phyloP scores from a whole-genome alignment of 2,797 vertebrate species.

The Halcyon chelicuti region DNA sequence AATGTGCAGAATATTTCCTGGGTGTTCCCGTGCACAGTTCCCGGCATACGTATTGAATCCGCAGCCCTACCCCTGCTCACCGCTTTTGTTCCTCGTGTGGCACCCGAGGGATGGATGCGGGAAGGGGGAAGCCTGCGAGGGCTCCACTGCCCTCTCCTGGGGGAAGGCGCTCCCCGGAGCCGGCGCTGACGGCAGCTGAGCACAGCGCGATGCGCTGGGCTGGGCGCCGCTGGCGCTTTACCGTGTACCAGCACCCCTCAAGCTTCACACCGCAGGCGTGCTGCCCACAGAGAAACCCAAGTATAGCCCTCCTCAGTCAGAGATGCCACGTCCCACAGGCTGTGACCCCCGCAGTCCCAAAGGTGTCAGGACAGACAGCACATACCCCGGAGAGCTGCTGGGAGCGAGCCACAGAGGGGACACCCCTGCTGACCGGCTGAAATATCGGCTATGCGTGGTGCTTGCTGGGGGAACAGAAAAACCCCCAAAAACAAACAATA shows the following conservation, averaged over 20 bases:
- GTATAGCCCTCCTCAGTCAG: not conserved
- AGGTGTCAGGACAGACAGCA: not conserved
- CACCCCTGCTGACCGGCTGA: not conserved
- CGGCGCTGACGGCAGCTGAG: not conserved
- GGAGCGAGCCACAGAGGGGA: not conserved
- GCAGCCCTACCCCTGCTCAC: not conserved
- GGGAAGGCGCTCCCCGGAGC: not conserved
- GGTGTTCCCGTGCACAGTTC: not conserved
- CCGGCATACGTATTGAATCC: not conserved
- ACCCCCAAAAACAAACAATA: not conserved
- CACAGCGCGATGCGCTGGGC: not conserved
- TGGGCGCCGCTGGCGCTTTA: not conserved
- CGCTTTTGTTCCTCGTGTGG: fast-evolving
- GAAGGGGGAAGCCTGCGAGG: not conserved
- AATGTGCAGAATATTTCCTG: not conserved
- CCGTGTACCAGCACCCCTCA: fast-evolving
- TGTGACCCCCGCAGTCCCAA: not conserved
- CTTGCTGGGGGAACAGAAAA: not conserved
- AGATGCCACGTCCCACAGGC: not conserved
- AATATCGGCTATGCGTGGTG: not conserved
- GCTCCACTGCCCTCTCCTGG: constrained; percentile 73
- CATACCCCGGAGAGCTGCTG: not conserved
- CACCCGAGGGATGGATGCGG: not conserved
- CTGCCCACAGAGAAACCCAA: not conserved
- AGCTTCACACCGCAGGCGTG: not conserved